phyloP scores from a whole-genome alignment of 2,113 vertebrate species.

The Oxyruncus cristatus region DNA sequence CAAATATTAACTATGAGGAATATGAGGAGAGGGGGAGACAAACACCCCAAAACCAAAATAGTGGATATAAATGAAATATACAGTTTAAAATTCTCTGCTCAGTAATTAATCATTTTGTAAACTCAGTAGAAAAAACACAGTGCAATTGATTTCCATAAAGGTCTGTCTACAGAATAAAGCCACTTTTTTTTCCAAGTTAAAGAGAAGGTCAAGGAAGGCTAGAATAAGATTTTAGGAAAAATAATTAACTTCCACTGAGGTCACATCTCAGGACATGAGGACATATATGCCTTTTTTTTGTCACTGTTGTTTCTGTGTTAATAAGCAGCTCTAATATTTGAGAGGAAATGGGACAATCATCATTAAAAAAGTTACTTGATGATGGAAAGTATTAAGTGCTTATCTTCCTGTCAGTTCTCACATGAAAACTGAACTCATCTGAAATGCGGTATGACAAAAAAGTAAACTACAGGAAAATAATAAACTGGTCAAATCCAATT shows the following conservation, averaged over 20 bases:
- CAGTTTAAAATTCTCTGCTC: not conserved
- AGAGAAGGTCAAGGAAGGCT: not conserved
- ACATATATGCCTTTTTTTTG: not conserved
- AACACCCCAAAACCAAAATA: not conserved
- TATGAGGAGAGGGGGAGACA: accelerated
- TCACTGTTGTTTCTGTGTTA: not conserved
- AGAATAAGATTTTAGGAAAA: not conserved
- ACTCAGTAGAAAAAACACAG: not conserved
- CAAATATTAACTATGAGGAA: not conserved
- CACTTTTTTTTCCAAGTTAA: not conserved
- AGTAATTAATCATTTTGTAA: not conserved
- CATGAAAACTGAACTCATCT: not conserved
- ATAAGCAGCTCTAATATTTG: not conserved
- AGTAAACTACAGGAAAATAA: not conserved
- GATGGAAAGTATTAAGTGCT: not conserved
- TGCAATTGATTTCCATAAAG: not conserved
- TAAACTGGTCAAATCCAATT: not conserved
- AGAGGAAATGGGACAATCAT: not conserved
- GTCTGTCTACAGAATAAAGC: not conserved
- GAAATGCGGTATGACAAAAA: not conserved
- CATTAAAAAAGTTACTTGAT: not conserved
- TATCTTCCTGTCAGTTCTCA: not conserved
- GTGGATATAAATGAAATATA: not conserved
- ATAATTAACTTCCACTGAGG: not conserved
- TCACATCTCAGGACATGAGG: not conserved